A percentile compares a stretch with the other conserved stretches of the same genome.
phyloP scores from a whole-genome alignment of 2,113 vertebrate species.

The Ciconia boyciana region DNA sequence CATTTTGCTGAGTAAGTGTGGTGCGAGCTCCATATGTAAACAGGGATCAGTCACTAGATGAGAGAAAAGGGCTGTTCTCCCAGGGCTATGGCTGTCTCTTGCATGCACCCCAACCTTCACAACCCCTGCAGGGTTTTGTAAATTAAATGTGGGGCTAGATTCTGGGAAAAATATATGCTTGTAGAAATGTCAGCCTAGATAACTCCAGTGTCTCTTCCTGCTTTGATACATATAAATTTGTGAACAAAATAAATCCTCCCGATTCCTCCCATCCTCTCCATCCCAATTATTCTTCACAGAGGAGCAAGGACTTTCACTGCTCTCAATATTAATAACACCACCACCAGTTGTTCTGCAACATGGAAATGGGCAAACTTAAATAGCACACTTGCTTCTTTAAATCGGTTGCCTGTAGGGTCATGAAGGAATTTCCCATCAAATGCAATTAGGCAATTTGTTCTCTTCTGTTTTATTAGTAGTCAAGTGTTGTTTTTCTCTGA shows the following conservation, averaged over 20 bases:
- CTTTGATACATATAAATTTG: not conserved
- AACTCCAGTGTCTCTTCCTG: not conserved
- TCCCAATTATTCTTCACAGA: not conserved
- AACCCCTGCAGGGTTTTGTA: rapidly evolving
- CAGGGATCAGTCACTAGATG: slow-evolving; percentile 21
- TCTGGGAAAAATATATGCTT: not conserved
- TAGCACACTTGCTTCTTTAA: not conserved
- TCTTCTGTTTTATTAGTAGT: not conserved
- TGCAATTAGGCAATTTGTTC: not conserved
- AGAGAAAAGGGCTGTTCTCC: slow-evolving; percentile 20
- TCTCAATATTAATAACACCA: not conserved
- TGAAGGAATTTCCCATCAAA: not conserved
- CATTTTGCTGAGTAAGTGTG: slow-evolving; percentile 63
- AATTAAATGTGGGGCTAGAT: not conserved
- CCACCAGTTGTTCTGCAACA: not conserved
- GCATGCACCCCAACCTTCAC: not conserved
- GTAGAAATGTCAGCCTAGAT: not conserved
- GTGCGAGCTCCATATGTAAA: slow-evolving; percentile 23
- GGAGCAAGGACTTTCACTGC: not conserved
- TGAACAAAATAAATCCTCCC: not conserved
- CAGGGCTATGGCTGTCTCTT: not conserved
- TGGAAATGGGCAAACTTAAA: not conserved
- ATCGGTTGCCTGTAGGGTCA: not conserved
- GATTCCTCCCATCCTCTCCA: not conserved
- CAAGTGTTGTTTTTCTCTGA: not conserved